Evolutionary conservation across 1,140 invertebrate species (phyloP).

Genomic region (Neelides sp.): DNA sequence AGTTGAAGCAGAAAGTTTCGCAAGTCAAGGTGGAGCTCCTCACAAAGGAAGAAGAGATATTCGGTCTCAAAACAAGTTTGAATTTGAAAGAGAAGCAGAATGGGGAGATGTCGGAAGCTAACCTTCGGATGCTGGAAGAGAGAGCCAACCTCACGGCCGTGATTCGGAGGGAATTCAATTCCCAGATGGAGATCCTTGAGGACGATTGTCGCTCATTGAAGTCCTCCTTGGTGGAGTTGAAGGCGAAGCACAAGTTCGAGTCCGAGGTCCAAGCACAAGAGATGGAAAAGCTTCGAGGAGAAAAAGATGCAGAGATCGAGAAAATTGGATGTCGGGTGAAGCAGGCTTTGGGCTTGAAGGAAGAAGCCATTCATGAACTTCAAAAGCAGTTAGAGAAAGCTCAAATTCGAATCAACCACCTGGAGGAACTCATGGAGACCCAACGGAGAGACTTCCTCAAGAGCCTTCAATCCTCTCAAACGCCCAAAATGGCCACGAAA

Average conservation of each 20-base stretch:
- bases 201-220: constrained; percentile 28
- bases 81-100: constrained; percentile 37
- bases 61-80: constrained; percentile 39
- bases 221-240: constrained; percentile 20
- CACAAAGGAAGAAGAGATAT: constrained; percentile 44
- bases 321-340: constrained; percentile 49
- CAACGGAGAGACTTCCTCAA: constrained; percentile 54
- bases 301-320: constrained; percentile 29
- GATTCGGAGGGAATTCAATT: constrained; percentile 29
- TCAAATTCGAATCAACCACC: constrained; percentile 53
- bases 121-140: constrained; percentile 36
- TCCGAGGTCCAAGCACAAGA: constrained; percentile 28
- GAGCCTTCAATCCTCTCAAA: no score
- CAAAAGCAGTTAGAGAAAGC: constrained; percentile 51
- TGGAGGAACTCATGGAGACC: constrained; percentile 60
- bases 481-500: no score
- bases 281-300: constrained; percentile 24
- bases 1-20: constrained; percentile 46
- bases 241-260: constrained; percentile 28
- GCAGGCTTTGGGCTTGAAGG: constrained; percentile 59
- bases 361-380: constrained; percentile 54
- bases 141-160: constrained; percentile 30
- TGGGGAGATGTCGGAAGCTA: constrained; percentile 40
- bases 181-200: constrained; percentile 28
- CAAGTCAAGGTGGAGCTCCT: constrained; percentile 46